Evolutionary conservation across 2,113 vertebrate genomes (phyloP), one percentile per base, ranked within the genome.

Genomic region (Donacobius atricapilla): DNA sequence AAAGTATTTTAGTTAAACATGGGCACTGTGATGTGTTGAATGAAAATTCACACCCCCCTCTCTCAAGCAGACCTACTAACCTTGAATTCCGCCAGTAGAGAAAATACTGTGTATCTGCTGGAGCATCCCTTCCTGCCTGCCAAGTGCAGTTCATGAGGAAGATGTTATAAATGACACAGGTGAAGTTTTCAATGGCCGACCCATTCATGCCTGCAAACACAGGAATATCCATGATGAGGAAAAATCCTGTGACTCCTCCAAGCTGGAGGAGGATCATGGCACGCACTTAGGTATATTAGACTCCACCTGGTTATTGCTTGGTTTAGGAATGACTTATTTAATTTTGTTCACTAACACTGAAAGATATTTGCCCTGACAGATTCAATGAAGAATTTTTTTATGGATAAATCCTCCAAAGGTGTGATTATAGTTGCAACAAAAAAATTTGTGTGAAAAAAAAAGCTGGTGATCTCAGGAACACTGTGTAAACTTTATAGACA

Each of bases 81-180:
- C 1, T n/a, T 0, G 61, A 24, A 1, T 94, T 83, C 28, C 35
- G 37, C 50, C 91, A 73, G 9, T 77, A 96, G 47, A 97, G 80
- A 51, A 88, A 97, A 53, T 98, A 98, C 1, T 97, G 97, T 13
- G 95, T 91, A 9, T 98, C 96, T 8, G 6, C 22, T 28, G 98
- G 97, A 39, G 97, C 97, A 13, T 71, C 23, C 10, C 7, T 91
- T 12, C 97, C 97, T 54, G 45, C 66, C 7, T 75, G 65, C 98
- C 98, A 98, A 10, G 95, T 91, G 75, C 98, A 98, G 72, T 97
- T 98, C 96, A 98, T 95, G 77, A 96, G 45, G 33, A 88, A 68
- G 10, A 54, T 4, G 1, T 94, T 72, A 50, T 97, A 97, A 72
- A 98, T 70, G 6, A 83, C 22, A 20, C 97, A 98, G 71, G 97